Evolutionary conservation across 2,888 invertebrate genomes (phyloP).

Genomic region (Cryptops parisi): DNA sequence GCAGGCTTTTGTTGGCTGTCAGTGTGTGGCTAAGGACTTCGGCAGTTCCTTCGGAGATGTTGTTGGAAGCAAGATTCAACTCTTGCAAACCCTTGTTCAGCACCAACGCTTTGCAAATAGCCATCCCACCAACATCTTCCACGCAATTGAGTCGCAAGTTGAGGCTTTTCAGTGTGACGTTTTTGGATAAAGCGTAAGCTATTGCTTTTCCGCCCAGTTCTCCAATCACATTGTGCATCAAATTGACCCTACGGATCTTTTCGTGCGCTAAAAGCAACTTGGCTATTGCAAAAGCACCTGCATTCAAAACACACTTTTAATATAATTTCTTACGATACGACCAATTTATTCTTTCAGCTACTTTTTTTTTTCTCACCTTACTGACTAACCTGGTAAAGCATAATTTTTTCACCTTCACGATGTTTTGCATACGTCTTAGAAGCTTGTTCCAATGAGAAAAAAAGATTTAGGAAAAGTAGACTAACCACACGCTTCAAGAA

Average conservation of each 20-base stretch:
- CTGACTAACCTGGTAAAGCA: too few species aligned
- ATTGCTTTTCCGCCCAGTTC: slow-evolving; percentile 1
- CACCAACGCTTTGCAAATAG: slow-evolving; percentile 4
- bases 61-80: slow-evolving; percentile 6
- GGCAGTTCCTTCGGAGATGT: slow-evolving; percentile 4
- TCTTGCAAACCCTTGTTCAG: neutral
- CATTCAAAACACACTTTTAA: too few species aligned
- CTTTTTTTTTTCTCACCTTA: too few species aligned
- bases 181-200: slow-evolving; percentile 4
- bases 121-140: neutral
- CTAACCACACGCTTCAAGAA: too few species aligned
- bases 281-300: slow-evolving; percentile 1
- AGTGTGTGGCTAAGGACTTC: neutral
- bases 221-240: slow-evolving; percentile 4
- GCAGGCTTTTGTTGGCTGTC: neutral
- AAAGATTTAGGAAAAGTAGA: too few species aligned
- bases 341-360: too few species aligned
- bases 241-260: neutral
- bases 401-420: too few species aligned
- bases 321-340: too few species aligned
- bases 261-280: neutral
- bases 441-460: too few species aligned
- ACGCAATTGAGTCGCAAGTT: slow-evolving; percentile 6
- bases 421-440: too few species aligned
- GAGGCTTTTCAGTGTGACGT: neutral